Percentiles rank a stretch among this genome's conserved stretches.
Evolutionary conservation across 2,888 invertebrate genomes (phyloP).

Genomic region (Trissoscelio sp.): DNA sequence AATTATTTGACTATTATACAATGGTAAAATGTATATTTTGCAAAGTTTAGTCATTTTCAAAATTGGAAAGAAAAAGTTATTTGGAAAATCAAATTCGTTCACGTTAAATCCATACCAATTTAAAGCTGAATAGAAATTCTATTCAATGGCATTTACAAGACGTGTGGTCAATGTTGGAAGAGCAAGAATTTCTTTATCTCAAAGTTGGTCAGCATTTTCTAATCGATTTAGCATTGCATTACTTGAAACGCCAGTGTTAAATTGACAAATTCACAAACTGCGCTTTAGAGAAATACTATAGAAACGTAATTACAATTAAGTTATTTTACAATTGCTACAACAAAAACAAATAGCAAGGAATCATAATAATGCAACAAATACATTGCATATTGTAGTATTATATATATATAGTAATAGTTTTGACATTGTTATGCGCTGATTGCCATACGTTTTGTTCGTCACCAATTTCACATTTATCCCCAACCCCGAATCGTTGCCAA

Average conservation of each 20-base stretch:
- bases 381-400: neutral
- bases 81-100: neutral
- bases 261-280: neutral
- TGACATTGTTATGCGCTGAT: conserved; percentile 30
- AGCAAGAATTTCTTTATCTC: neutral
- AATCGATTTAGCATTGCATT: neutral
- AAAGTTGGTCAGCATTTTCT: neutral
- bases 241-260: too few species aligned
- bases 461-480: conserved; percentile 27
- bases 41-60: too few species aligned
- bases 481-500: conserved; percentile 43
- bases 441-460: conserved; percentile 33
- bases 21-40: too few species aligned
- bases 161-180: neutral
- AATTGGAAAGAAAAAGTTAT: too few species aligned
- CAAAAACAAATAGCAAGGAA: neutral
- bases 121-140: too few species aligned
- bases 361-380: neutral
- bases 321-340: neutral
- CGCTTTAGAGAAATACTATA: neutral
- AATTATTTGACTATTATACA: too few species aligned
- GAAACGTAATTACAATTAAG: neutral
- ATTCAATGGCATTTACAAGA: neutral
- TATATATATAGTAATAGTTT: conserved; percentile 22
- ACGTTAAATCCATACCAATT: too few species aligned